Evolutionary conservation across 2,888 invertebrate species (phyloP), one percentile per base, ranked within the genome.

Genomic region (Drosophila eohydei): DNA sequence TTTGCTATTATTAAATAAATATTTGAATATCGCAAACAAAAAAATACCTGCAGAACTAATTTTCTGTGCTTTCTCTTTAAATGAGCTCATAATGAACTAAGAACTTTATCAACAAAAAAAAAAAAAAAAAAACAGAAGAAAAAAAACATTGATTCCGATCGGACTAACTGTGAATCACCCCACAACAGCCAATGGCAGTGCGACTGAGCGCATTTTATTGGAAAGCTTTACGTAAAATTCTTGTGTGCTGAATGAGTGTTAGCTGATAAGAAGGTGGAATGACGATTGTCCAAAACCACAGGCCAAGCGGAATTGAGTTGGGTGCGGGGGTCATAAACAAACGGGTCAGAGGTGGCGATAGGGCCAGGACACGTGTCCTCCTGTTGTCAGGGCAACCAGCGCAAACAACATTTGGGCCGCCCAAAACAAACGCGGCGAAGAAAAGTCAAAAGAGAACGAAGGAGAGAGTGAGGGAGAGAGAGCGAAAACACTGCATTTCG

Each of bases 111-210:
- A 26, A 36, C 30, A 9, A 28, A 28, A 38, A n/a, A 46, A 51
- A 56, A 61, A 55, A 43, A 28, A 9, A 28, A 60, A 51, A 8
- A 34, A 44, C 38, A 12, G n/a, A n/a, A n/a, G n/a, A n/a, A 14
- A 57, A 51, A 40, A 16, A 34, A 59, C 26, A 51, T 8, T 61
- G 46, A 57, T 68, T 71, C 41, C 56, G 51, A 30, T 7, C 16
- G 41, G 38, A 30, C 68, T 6, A 26, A 6, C 11, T 0, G 30
- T 88, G 89, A 83, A 66, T 88, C 83, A 83, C 28, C 44, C 16
- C 16, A n/a, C 32, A 36, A 40, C 58, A 44, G 16, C 36, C 50
- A 36, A 28, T 71, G 34, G 9, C 36, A 58, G 21, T 21, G 11
- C 41, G 58, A 28, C 9, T 41, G 14, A 28, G 41, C 78, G 63